phyloP scores from a whole-genome alignment of 2,888 invertebrate genomes.

The Lasioglossum oenotherae region DNA sequence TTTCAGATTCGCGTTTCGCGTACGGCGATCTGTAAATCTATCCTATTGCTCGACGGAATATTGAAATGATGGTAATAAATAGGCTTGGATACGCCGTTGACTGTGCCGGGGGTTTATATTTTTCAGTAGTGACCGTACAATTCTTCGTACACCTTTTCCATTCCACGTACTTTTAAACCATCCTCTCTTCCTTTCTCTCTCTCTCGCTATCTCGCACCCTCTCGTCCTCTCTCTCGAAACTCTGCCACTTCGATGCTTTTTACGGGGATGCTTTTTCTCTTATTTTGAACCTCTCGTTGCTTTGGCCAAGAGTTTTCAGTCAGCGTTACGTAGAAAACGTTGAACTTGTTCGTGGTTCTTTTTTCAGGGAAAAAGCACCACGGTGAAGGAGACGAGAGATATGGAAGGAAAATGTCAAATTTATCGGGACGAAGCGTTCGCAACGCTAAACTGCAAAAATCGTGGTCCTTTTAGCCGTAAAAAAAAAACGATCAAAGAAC shows the following conservation, averaged over 20 bases:
- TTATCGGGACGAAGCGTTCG: constrained; percentile 45
- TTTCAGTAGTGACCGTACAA: constrained; percentile 61
- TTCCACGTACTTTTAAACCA: constrained; percentile 67
- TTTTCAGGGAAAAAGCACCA: constrained; percentile 54
- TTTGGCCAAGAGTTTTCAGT: constrained; percentile 71
- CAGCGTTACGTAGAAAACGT: constrained; percentile 74
- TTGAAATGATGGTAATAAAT: constrained; percentile 16
- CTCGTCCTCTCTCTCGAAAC: constrained; percentile 33
- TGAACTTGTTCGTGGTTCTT: constrained; percentile 66
- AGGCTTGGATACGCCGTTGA: constrained; percentile 41
- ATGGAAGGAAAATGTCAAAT: constrained; percentile 65
- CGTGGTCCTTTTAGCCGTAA: neutral
- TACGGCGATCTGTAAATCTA: neutral
- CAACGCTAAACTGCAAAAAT: constrained; percentile 46
- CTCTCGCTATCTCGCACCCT: neutral
- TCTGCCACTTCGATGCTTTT: constrained; percentile 78
- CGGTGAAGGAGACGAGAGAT: constrained; percentile 45
- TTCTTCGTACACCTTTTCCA: constrained; percentile 68
- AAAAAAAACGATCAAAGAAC: neutral
- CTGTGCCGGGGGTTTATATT: constrained; percentile 63
- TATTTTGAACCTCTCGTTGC: constrained; percentile 74
- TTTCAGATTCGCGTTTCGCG: neutral
- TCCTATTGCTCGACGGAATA: neutral
- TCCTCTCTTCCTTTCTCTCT: constrained; percentile 7
- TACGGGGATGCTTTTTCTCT: constrained; percentile 68